A percentile compares a stretch with the other conserved stretches of the same genome.
Conservation (phyloP, 2,888 invertebrate species). For the Cantharis rufa region DNA sequence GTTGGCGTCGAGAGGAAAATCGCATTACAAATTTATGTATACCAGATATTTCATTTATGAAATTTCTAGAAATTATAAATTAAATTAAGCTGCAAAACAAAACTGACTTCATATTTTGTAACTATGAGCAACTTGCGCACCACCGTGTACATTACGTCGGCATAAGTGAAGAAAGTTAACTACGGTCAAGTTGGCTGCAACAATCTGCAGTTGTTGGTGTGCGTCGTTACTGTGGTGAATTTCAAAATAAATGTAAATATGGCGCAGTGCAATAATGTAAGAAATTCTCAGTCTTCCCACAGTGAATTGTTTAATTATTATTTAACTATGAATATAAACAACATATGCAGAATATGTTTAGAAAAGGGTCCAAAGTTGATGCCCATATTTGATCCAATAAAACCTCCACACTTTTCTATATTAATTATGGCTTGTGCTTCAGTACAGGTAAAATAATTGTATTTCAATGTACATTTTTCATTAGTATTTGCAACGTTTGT, state of each 20-base stretch:
- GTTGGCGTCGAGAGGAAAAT: no score
- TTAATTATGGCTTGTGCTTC: conserved; percentile 56
- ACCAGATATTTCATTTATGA: no score
- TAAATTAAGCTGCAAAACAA: no score
- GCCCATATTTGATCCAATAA: conserved; percentile 55
- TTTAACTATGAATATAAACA: conserved; percentile 53
- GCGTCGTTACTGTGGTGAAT: background rate
- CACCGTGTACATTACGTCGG: background rate
- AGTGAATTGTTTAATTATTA: conserved; percentile 52
- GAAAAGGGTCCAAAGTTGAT: conserved; percentile 53
- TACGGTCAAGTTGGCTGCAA: background rate
- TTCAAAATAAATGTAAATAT: conserved; percentile 15
- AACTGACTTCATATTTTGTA: no score
- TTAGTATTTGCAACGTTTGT: background rate
- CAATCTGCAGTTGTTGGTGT: background rate
- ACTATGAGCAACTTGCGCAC: background rate
- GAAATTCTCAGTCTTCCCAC: conserved; percentile 21
- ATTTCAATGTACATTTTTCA: background rate
- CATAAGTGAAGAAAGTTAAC: background rate
- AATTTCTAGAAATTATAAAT: no score
- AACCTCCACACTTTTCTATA: conserved; percentile 54
- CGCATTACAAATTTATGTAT: no score
- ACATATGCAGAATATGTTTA: conserved; percentile 55
- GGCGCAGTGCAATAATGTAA: conserved; percentile 23
- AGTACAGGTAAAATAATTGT: conserved; percentile 49